Evolutionary conservation across 2,113 vertebrate species (phyloP).

Genomic region (Phasianus colchicus): DNA sequence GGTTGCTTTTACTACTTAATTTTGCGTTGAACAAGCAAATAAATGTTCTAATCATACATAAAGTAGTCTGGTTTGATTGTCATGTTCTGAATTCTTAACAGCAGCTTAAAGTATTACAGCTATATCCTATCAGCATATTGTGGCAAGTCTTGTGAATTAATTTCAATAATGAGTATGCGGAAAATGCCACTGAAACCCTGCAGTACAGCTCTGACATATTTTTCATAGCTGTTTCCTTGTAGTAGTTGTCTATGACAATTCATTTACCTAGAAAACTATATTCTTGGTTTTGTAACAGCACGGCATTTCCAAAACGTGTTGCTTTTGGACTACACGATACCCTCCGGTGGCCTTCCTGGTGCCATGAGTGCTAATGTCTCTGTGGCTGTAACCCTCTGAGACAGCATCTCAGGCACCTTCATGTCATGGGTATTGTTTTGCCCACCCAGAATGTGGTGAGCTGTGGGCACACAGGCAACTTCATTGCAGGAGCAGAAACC

Average conservation of each 20-base stretch:
- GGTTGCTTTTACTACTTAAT: conserved; percentile 51
- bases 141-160: conserved; percentile 54
- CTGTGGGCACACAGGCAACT: accelerated
- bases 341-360: not conserved
- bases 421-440: not conserved
- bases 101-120: conserved; percentile 38
- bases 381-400: not conserved
- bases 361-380: accelerated
- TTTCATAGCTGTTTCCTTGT: not conserved
- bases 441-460: accelerated
- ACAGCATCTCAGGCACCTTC: not conserved
- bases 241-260: not conserved
- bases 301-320: not conserved
- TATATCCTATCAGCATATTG: conserved; percentile 36
- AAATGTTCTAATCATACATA: conserved; percentile 34
- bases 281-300: not conserved
- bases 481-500: accelerated
- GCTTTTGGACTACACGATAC: not conserved
- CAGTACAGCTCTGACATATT: not conserved
- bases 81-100: conserved; percentile 61
- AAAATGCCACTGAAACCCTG: conserved; percentile 28
- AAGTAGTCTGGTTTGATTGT: conserved; percentile 48
- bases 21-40: conserved; percentile 43
- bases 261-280: not conserved
- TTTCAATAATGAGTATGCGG: conserved; percentile 22